Evolutionary conservation across 2,888 invertebrate species (phyloP).

Genomic region (Thecophora atra): DNA sequence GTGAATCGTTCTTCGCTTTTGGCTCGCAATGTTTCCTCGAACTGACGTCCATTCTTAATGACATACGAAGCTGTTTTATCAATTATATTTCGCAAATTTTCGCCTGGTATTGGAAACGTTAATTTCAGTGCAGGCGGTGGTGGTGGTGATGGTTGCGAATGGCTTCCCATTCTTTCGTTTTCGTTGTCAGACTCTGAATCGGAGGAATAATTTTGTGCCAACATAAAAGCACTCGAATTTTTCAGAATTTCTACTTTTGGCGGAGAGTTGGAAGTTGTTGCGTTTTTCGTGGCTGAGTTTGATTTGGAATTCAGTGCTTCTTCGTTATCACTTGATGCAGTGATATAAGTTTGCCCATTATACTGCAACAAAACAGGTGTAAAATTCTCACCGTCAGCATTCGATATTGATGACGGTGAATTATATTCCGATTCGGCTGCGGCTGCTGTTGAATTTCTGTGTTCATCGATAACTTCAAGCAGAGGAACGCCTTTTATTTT

Average conservation of each 20-base stretch:
- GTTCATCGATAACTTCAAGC: conserved; percentile 56
- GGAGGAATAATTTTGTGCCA: conserved; percentile 71
- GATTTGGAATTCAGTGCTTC: conserved; percentile 41
- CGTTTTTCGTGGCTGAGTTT: conserved; percentile 16
- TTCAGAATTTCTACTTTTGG: conserved; percentile 60
- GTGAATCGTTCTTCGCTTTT: conserved; percentile 88
- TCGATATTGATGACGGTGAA: conserved; percentile 39
- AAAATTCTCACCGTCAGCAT: conserved; percentile 48
- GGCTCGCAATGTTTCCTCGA: conserved; percentile 86
- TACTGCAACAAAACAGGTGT: conserved; percentile 62
- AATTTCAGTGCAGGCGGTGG: conserved; percentile 45
- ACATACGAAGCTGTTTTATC: conserved; percentile 98
- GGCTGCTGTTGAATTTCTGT: conserved; percentile 38
- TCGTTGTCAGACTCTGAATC: conserved; percentile 66
- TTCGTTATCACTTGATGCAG: conserved; percentile 43
- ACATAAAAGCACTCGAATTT: conserved; percentile 65
- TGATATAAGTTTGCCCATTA: conserved; percentile 56
- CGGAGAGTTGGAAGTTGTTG: conserved; percentile 32
- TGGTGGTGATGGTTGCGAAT: too few relatives aligned
- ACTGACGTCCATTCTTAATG: conserved; percentile 92
- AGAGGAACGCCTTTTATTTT: conserved; percentile 79
- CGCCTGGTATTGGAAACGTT: conserved; percentile 75
- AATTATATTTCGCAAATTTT: conserved; percentile 85
- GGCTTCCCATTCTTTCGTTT: too few relatives aligned
- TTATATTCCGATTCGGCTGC: conserved; percentile 48